phyloP scores from a whole-genome alignment of 2,888 invertebrate species.

The Macrosoma leucophasiata region DNA sequence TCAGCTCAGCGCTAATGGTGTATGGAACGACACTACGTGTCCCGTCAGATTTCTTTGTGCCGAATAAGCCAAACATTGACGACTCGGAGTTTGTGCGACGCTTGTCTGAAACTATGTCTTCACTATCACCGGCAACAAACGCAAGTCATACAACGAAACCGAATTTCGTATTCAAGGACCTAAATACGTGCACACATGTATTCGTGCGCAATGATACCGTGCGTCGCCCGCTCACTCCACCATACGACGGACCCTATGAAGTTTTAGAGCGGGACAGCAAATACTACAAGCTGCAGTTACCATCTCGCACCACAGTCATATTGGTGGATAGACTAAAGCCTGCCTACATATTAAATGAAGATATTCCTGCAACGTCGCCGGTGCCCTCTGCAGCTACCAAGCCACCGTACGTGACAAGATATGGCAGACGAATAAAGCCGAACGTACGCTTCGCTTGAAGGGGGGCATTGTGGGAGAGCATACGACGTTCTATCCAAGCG shows the following conservation, averaged over 20 bases:
- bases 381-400: too few species aligned
- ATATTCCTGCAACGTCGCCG: too few species aligned
- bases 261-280: slow-evolving; percentile 16
- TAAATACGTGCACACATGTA: slow-evolving; percentile 21
- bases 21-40: slow-evolving; percentile 20
- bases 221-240: slow-evolving; percentile 22
- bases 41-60: slow-evolving; percentile 22
- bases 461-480: too few species aligned
- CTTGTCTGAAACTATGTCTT: slow-evolving; percentile 5
- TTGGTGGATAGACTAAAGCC: slow-evolving; percentile 27
- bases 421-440: too few species aligned
- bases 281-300: too few species aligned
- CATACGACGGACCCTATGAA: slow-evolving; percentile 23
- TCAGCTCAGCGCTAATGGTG: slow-evolving; percentile 17
- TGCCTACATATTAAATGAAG: slow-evolving; percentile 14
- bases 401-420: too few species aligned
- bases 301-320: slow-evolving; percentile 6
- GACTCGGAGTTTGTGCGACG: slow-evolving; percentile 11
- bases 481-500: too few species aligned
- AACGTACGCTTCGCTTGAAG: too few species aligned
- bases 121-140: too few species aligned
- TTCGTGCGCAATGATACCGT: slow-evolving; percentile 27
- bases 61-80: too few species aligned
- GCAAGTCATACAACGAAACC: too few species aligned
- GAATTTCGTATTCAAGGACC: slow-evolving; percentile 6